Evolutionary conservation across 2,888 invertebrate species (phyloP).

Genomic region (Cheilosia impressa): DNA sequence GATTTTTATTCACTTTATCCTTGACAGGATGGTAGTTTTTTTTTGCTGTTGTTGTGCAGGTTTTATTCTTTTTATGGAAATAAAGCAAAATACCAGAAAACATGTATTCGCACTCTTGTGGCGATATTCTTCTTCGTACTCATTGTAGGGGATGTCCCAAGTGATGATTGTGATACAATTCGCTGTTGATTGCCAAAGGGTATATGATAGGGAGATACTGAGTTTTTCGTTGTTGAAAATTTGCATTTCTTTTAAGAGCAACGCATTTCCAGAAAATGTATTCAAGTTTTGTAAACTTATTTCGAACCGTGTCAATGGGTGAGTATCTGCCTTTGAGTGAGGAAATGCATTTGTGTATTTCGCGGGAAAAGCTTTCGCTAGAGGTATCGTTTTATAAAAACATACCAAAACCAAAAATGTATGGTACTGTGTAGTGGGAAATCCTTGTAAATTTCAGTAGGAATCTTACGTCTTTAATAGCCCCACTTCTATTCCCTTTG

Average conservation of each 20-base stretch:
- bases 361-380: no score
- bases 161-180: constrained; percentile 57
- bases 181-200: constrained; percentile 49
- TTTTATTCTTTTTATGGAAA: constrained; percentile 4
- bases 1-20: constrained; percentile 46
- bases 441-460: not conserved
- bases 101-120: constrained; percentile 4
- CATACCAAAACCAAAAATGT: no score
- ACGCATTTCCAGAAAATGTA: constrained; percentile 5
- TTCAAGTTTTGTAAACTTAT: not conserved
- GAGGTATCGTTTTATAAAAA: no score
- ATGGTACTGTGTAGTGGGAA: no score
- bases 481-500: no score
- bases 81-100: not conserved
- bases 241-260: constrained; percentile 23
- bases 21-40: constrained; percentile 16
- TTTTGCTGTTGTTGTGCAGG: not conserved
- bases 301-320: constrained; percentile 12
- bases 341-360: not conserved
- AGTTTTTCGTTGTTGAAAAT: constrained; percentile 29
- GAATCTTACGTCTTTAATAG: not conserved
- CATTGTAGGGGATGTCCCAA: constrained; percentile 30
- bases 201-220: not conserved
- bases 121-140: not conserved
- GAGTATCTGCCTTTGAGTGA: not conserved